Base-by-base conservation (phyloP, 2,797 vertebrate species). In the Phataginus tricuspis region DNA sequence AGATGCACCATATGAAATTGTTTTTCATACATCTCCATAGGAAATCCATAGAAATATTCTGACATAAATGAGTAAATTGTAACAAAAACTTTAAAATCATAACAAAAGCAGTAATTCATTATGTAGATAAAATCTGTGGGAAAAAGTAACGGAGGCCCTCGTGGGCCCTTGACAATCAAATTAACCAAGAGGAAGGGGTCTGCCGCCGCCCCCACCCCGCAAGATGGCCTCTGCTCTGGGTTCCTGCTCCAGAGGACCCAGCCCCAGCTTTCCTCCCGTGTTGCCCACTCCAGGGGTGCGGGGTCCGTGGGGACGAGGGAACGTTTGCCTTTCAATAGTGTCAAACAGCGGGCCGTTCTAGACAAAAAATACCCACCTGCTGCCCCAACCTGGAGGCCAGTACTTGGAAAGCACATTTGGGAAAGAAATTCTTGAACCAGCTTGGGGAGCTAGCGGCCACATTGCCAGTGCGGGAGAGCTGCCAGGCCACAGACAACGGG, bases 401-500 rank as follows among this genome's bases (percentile, higher is more conserved):
- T 78, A 51, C 84, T 85, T 95, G n/a, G 66, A 71, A 95, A 90
- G 29, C 96, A 96, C 13, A 34, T 80, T 49, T 25, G 37, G 71
- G 66, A 83, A 71, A 77, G 45, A 80, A 51, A 75, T 23, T 91
- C 39, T 57, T 75, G 61, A 88, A 90, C 23, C 49, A 51, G 82
- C 71, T 72, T 72, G 78, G 57, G 94, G 88, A 97, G 93, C 91
- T 37, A 49, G 72, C 72, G 68, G 88, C 91, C 94, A 82, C 45
- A 12, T 45, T 45, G 45, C 45, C 45, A 45, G 45, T 12, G 10
- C 45, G 11, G 11, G 10, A 45, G 45, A 55, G 71, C 95, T 95
- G 87, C 94, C 91, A 39, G 63, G 53, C n/a, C 59, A 89, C 31
- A 90, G 94, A 96, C 94, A 86, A 93, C 71, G 91, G 96, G 97